Evolutionary conservation across 2,113 vertebrate species (phyloP), one percentile per base, ranked within the genome.

Genomic region (Aspidoscelis tigris): DNA sequence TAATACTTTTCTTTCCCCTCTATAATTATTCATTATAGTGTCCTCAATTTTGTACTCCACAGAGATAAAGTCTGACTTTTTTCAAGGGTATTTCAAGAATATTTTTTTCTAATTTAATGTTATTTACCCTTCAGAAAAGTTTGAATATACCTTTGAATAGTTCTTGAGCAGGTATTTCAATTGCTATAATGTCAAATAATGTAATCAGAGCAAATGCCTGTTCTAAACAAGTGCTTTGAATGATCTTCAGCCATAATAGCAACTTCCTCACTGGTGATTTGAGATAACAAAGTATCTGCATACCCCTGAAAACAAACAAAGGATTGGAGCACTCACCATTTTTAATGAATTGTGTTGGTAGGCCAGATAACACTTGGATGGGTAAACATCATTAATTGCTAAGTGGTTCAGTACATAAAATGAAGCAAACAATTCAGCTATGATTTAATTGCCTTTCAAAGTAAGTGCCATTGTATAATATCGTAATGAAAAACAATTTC

Each of bases 351-450:
- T 81, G 58, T 47, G 71, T 61, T 80, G 85, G 72, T 5, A n/a
- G 71, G 88, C 90, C 77, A 47, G 88, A 68, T 81, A 79, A 92
- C 61, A 76, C 76, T 80, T 89, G 90, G 93, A 87, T 89, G 14
- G 87, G 88, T 79, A 9, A 82, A 47, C 24, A 73, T 68, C 43
- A 33, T 0, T 82, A 71, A 24, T 5, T 75, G 44, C 1, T 76
- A 53, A 14, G 10, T 76, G 41, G 69, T 79, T 87, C 72, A 88
- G 80, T 80, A 86, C 58, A 22, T 71, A 76, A 39, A 39, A 39
- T 69, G 87, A 90, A 47, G 68, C 79, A 86, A 87, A 86, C 47
- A 87, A 76, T 47, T 5, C 39, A 43, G 3, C 14, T 5, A 4
- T 73, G 68, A 66, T 87, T 82, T 84, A 64, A 0, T 12, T n/a